A percentile compares a stretch with the other conserved stretches of the same genome.
Conservation (phyloP, 1,140 invertebrate species). For the Paralvinella palmiformis region DNA sequence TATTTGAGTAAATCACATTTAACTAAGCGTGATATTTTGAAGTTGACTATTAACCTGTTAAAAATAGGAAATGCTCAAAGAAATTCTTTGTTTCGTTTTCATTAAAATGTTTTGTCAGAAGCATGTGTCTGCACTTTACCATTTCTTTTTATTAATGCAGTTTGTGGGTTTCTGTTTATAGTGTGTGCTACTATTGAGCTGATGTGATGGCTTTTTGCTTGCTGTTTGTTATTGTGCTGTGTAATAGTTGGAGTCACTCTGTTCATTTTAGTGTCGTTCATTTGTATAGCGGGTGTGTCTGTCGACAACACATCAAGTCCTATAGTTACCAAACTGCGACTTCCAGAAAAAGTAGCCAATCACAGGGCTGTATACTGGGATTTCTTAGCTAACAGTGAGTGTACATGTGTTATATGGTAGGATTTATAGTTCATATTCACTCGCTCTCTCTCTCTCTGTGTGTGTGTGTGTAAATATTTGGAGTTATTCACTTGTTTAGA, state of each 20-base stretch:
- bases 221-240: slow-evolving; percentile 7
- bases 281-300: slow-evolving; percentile 28
- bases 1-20: too few relatives aligned
- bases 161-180: neutral
- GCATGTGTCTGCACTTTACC: too few relatives aligned
- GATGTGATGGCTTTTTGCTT: too few relatives aligned
- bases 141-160: too few relatives aligned
- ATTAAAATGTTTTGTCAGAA: too few relatives aligned
- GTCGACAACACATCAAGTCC: slow-evolving; percentile 61
- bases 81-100: too few relatives aligned
- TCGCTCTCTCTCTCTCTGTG: neutral
- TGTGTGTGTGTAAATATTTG: too few relatives aligned
- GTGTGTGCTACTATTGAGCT: too few relatives aligned
- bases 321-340: slow-evolving; percentile 61
- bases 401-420: neutral
- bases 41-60: too few relatives aligned
- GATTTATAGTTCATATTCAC: neutral
- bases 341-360: slow-evolving; percentile 48
- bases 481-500: too few relatives aligned
- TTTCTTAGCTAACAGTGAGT: slow-evolving; percentile 52
- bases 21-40: too few relatives aligned
- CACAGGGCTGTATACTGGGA: slow-evolving; percentile 67
- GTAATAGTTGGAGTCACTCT: neutral
- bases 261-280: slow-evolving; percentile 21
- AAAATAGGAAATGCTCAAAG: too few relatives aligned